Percentiles rank a stretch among this genome's conserved stretches.
Evolutionary conservation across 2,888 invertebrate genomes (phyloP).

Genomic region (Papilio gigon): DNA sequence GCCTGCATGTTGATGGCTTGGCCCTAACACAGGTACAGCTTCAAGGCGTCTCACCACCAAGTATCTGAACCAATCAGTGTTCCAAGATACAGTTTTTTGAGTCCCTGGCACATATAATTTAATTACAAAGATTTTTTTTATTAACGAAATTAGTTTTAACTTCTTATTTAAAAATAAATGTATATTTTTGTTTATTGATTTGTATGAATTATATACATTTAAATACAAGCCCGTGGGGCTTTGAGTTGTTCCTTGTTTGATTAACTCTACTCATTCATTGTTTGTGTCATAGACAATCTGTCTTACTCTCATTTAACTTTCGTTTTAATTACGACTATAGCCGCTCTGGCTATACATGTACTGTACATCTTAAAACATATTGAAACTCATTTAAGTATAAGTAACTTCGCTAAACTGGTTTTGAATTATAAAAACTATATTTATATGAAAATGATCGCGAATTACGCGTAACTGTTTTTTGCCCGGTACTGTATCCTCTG

Average conservation of each 20-base stretch:
- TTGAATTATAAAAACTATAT: no score
- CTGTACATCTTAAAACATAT: not conserved
- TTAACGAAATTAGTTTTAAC: not conserved
- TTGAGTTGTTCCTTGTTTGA: not conserved
- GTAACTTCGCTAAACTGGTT: no score
- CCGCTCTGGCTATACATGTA: not conserved
- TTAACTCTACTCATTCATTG: conserved; percentile 8
- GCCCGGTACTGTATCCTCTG: no score
- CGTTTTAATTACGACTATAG: not conserved
- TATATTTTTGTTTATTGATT: not conserved
- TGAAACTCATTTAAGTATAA: not conserved
- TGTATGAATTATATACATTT: conserved; percentile 4
- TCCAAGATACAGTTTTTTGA: no score
- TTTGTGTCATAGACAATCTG: not conserved
- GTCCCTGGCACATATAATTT: no score
- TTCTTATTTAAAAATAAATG: not conserved
- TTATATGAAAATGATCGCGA: no score
- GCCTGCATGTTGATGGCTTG: no score
- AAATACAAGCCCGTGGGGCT: not conserved
- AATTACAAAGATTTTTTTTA: no score
- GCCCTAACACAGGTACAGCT: no score
- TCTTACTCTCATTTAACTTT: not conserved
- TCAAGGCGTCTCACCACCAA: no score
- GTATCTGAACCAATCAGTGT: no score
- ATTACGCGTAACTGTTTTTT: no score